These are phyloP conservation scores for Nothobranchius furzeri DNA, from an alignment of 2,113 vertebrate species.

Conservation along the genomic window DNA sequence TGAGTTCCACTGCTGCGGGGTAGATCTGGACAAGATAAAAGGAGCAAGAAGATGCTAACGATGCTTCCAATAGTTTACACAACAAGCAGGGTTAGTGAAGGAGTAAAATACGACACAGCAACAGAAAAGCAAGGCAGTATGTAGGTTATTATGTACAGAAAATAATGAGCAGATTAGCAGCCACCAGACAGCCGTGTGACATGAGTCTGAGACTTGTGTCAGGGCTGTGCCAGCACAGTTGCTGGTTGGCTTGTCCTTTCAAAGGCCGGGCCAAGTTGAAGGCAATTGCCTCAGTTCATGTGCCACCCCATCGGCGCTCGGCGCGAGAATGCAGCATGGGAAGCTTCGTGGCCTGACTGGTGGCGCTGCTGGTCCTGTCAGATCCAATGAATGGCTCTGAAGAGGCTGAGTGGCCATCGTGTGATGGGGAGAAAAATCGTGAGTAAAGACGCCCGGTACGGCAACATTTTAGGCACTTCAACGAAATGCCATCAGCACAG, in stretches of 20 bases:
- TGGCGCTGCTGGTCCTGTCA: conserved; percentile 40
- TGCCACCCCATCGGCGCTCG: conserved; percentile 49
- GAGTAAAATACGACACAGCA: neutral
- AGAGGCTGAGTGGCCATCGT: conserved; percentile 36
- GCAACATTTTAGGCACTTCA: neutral
- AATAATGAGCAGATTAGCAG: neutral
- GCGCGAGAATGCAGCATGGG: conserved; percentile 42
- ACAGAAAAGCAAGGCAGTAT: neutral
- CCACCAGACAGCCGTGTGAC: conserved; percentile 17
- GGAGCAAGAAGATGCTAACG: conserved; percentile 18
- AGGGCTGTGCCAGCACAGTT: conserved; percentile 26
- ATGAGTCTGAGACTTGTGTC: conserved; percentile 17
- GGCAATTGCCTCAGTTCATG: conserved; percentile 44
- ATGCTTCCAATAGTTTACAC: conserved; percentile 8
- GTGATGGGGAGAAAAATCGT: conserved; percentile 29
- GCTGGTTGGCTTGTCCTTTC: conserved; percentile 37
- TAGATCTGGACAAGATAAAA: conserved; percentile 85
- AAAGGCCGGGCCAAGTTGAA: conserved; percentile 46
- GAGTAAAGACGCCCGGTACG: neutral
- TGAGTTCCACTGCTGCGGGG: conserved; percentile 95
- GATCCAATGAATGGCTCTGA: conserved; percentile 65
- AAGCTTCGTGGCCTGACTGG: conserved; percentile 40
- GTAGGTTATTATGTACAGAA: neutral
- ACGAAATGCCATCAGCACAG: neutral
- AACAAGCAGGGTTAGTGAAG: neutral